These are phyloP conservation scores for Euura lappo DNA, from an alignment of 1,140 invertebrate genomes.

Conservation along the genomic window DNA sequence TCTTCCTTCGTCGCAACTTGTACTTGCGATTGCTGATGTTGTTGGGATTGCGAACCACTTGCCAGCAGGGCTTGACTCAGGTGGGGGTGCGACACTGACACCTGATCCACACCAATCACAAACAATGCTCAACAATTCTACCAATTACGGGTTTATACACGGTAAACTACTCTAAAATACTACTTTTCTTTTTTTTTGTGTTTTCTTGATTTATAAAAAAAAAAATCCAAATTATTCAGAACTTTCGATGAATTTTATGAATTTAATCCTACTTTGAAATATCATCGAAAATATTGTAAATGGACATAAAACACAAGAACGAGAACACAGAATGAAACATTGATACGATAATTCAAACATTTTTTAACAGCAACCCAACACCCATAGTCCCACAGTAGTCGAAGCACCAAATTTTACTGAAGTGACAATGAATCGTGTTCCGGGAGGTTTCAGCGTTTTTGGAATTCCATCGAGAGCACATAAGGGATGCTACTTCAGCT, in stretches of 20 bases:
- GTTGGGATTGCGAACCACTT: slow-evolving; percentile 53
- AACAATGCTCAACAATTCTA: slow-evolving; percentile 21
- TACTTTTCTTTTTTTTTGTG: neutral
- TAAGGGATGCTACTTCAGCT: neutral
- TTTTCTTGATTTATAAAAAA: too few species aligned
- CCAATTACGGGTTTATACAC: neutral
- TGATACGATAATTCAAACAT: neutral
- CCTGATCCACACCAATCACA: slow-evolving; percentile 49
- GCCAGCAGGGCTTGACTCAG: slow-evolving; percentile 67
- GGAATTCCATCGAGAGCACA: neutral
- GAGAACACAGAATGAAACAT: neutral
- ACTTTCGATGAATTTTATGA: too few species aligned
- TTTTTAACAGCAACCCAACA: neutral
- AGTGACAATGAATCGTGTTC: neutral
- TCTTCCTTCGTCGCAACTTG: slow-evolving; percentile 55
- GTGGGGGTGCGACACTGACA: slow-evolving; percentile 67
- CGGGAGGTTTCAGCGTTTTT: neutral
- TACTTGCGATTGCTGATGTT: slow-evolving; percentile 42
- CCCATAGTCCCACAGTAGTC: neutral
- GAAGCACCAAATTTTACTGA: neutral
- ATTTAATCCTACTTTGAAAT: too few species aligned
- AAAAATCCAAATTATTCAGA: too few species aligned
- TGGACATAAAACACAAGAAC: neutral
- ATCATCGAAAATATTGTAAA: too few species aligned
- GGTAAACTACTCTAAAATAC: neutral